phyloP scores from a whole-genome alignment of 2,113 vertebrate species.

The Chamaetylas fuelleborni region DNA sequence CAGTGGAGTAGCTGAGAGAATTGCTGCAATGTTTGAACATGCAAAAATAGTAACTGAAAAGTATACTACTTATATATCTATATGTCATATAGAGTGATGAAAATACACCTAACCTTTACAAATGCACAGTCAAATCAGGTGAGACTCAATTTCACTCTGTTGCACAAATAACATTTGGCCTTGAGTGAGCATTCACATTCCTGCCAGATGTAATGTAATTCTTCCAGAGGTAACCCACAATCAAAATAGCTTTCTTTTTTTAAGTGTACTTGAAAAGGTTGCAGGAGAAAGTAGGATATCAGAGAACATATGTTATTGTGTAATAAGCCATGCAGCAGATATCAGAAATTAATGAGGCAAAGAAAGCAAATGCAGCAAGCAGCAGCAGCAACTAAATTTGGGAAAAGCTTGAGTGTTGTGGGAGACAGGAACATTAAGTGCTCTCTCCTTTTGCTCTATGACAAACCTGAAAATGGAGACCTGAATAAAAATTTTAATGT shows the following conservation, averaged over 20 bases:
- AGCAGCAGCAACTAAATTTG: background rate
- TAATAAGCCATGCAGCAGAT: background rate
- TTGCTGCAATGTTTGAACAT: background rate
- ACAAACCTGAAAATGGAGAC: background rate
- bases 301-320: slow-evolving; percentile 30
- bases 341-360: slow-evolving; percentile 42
- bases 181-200: background rate
- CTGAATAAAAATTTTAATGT: background rate
- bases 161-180: background rate
- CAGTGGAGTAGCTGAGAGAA: background rate
- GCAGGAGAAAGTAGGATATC: background rate
- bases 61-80: background rate
- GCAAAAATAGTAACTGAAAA: background rate
- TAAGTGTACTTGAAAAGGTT: background rate
- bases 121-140: background rate
- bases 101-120: background rate
- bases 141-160: background rate
- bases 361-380: background rate
- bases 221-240: background rate
- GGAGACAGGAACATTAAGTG: background rate
- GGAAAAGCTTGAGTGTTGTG: background rate
- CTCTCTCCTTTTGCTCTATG: background rate
- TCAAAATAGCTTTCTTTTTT: slow-evolving; percentile 7
- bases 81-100: background rate
- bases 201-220: background rate